phyloP scores from a whole-genome alignment of 2,797 vertebrate species.

The Pangasius sanitwongsei region DNA sequence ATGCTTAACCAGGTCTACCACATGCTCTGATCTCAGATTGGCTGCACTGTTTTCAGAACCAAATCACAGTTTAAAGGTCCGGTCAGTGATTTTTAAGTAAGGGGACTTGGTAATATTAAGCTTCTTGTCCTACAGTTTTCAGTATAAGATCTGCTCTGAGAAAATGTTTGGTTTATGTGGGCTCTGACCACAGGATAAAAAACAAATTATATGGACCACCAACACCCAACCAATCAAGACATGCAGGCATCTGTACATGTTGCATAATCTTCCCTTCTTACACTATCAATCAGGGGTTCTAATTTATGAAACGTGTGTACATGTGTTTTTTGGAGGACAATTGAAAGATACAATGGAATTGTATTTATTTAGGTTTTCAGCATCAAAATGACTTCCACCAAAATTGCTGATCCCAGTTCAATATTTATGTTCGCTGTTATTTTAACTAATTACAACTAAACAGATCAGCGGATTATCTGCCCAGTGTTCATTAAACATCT shows the following conservation, averaged over 20 bases:
- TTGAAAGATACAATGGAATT: neutral
- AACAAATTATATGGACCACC: neutral
- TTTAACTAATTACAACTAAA: neutral
- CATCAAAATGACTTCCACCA: neutral
- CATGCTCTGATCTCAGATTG: neutral
- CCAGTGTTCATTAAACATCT: neutral
- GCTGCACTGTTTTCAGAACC: neutral
- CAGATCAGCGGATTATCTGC: neutral
- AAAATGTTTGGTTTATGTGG: neutral
- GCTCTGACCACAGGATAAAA: neutral
- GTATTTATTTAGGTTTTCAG: neutral
- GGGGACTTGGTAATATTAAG: neutral
- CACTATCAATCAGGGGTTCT: neutral
- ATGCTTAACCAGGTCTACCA: neutral
- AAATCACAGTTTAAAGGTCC: neutral
- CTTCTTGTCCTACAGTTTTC: neutral
- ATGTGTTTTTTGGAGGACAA: neutral
- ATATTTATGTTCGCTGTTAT: neutral
- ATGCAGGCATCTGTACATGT: neutral
- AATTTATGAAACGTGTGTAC: neutral
- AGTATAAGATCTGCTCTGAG: neutral
- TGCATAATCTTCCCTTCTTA: neutral
- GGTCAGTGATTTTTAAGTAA: neutral
- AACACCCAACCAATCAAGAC: neutral
- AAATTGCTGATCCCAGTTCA: neutral